These are phyloP conservation scores for Phylloscopus whistleri DNA, from an alignment of 2,113 vertebrate genomes.

Conservation along the genomic window DNA sequence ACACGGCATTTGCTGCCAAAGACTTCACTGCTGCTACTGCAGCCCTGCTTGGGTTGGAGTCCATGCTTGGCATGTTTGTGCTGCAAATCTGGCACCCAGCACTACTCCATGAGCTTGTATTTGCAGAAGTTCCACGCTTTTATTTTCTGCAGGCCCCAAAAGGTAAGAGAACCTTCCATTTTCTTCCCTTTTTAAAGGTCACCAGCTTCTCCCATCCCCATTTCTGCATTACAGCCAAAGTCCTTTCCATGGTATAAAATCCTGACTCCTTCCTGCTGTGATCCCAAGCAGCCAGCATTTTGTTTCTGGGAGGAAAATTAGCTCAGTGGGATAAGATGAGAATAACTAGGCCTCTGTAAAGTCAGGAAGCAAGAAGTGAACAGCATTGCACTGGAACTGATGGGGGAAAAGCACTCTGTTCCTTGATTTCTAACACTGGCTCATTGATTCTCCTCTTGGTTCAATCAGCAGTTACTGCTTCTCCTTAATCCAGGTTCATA, in stretches of 20 bases:
- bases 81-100: neutral
- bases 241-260: neutral
- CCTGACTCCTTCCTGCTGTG: neutral
- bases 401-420: neutral
- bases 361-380: neutral
- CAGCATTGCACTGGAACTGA: slow-evolving; percentile 9
- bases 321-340: neutral
- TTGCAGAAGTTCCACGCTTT: neutral
- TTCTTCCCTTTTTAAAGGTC: neutral
- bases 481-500: slow-evolving; percentile 28
- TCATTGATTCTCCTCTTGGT: slow-evolving; percentile 57
- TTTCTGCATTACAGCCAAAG: neutral
- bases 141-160: neutral
- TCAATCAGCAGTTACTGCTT: slow-evolving; percentile 61
- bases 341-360: neutral
- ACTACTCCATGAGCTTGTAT: neutral
- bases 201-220: neutral
- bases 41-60: neutral
- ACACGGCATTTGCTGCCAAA: neutral
- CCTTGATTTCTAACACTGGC: slow-evolving; percentile 31
- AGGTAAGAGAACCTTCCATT: neutral
- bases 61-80: neutral
- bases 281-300: neutral
- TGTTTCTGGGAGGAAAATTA: slow-evolving; percentile 17
- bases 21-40: neutral